Conservation (phyloP, 30 jellyfish, hydroid and myxozoan species). For the Hydra vulgaris region DNA sequence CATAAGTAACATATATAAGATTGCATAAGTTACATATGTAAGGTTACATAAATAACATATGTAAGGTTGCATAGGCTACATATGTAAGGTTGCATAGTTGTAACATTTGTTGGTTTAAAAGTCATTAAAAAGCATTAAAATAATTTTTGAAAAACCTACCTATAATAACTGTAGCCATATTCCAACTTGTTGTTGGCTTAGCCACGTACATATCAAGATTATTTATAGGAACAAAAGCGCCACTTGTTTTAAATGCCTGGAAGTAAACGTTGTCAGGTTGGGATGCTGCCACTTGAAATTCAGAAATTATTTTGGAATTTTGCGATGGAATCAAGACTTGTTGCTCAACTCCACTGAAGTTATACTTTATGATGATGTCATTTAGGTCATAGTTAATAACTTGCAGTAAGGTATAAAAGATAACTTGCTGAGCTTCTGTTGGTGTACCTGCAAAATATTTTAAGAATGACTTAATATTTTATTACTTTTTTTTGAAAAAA, state of each 20-base stretch:
- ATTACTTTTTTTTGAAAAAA: too few relatives aligned
- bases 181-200: constrained; percentile 32
- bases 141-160: too few relatives aligned
- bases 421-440: constrained; percentile 2
- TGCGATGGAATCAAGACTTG: constrained; percentile 26
- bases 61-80: too few relatives aligned
- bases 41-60: too few relatives aligned
- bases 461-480: too few relatives aligned
- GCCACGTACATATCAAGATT: constrained; percentile 27
- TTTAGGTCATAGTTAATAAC: constrained; percentile 33
- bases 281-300: background rate
- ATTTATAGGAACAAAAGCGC: constrained; percentile 2
- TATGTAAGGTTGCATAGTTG: too few relatives aligned
- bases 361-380: constrained; percentile 25
- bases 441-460: background rate
- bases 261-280: constrained; percentile 15
- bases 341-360: constrained; percentile 31
- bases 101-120: too few relatives aligned
- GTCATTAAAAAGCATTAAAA: too few relatives aligned
- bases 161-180: background rate
- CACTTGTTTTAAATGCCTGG: constrained; percentile 11
- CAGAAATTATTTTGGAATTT: constrained; percentile 9
- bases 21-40: too few relatives aligned
- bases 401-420: constrained; percentile 37
- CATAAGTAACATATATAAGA: too few relatives aligned